Conservation (phyloP, 1,140 invertebrate species). For the Lasioglossum baleicum region DNA sequence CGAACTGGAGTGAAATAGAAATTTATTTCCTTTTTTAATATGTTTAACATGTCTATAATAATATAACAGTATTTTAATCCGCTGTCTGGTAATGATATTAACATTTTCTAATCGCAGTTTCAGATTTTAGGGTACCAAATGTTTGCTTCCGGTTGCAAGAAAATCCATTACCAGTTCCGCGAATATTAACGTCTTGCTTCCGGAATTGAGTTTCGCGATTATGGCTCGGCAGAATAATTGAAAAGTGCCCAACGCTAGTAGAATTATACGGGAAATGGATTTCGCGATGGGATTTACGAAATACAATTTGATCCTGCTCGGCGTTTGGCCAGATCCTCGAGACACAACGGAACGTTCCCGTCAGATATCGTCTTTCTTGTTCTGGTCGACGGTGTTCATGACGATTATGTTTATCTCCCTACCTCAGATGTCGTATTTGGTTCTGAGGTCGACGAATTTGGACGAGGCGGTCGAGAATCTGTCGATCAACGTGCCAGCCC, state of each 20-base stretch:
- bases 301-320: constrained; percentile 25
- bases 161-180: not conserved
- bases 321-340: constrained; percentile 41
- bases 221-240: not conserved
- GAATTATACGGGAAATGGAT: constrained; percentile 9
- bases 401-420: constrained; percentile 22
- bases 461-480: constrained; percentile 36
- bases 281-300: constrained; percentile 41
- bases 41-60: no score
- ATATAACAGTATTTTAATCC: no score
- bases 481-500: constrained; percentile 40
- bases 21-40: no score
- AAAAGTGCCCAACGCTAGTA: not conserved
- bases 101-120: not conserved
- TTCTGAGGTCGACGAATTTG: constrained; percentile 10
- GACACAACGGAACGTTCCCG: not conserved
- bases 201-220: not conserved
- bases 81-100: no score
- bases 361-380: not conserved
- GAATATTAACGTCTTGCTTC: no score
- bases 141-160: not conserved
- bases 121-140: not conserved
- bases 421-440: constrained; percentile 25
- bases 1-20: no score
- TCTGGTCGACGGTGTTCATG: constrained; percentile 17